A percentile compares a stretch with the other conserved stretches of the same genome.
phyloP scores from a whole-genome alignment of 2,113 vertebrate species.

The Odocoileus virginianus region DNA sequence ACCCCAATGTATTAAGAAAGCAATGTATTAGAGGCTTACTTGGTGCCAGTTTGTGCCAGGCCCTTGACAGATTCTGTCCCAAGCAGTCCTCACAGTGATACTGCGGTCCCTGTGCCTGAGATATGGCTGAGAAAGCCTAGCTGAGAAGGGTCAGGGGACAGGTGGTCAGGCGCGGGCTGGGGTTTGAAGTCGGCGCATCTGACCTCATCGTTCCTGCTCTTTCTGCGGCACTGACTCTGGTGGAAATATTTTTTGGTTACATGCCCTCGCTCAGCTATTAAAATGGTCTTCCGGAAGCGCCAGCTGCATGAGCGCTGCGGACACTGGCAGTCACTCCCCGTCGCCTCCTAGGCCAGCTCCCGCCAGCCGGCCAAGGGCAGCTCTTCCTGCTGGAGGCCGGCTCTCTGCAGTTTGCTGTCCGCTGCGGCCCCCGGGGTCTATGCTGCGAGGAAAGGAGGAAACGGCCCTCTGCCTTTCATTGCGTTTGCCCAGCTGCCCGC shows the following conservation, averaged over 20 bases:
- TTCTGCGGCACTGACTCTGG: not conserved
- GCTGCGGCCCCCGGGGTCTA: not conserved
- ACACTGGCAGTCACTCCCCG: not conserved
- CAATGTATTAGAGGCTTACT: not conserved
- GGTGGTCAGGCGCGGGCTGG: not conserved
- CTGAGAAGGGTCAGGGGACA: not conserved
- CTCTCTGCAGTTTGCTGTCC: not conserved
- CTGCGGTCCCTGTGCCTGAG: fast-evolving
- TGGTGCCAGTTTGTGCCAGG: not conserved
- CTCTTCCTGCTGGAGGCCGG: not conserved
- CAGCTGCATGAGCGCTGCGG: not conserved
- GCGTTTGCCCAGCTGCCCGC: fast-evolving
- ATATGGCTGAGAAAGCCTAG: not conserved
- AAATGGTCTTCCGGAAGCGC: not conserved
- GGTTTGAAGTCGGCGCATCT: not conserved
- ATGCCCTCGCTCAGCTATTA: not conserved
- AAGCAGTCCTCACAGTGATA: not conserved
- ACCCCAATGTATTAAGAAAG: not conserved
- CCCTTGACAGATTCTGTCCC: not conserved
- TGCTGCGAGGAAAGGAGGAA: not conserved
- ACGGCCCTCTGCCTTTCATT: not conserved
- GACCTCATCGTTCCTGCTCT: not conserved
- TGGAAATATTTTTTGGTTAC: slow-evolving; percentile 15
- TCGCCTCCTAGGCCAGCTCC: not conserved
- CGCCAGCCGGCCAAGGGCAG: not conserved